Percentiles rank a stretch among this genome's conserved stretches.
Conservation (phyloP, 2,888 invertebrate species). For the Oscheius myriophilus region DNA sequence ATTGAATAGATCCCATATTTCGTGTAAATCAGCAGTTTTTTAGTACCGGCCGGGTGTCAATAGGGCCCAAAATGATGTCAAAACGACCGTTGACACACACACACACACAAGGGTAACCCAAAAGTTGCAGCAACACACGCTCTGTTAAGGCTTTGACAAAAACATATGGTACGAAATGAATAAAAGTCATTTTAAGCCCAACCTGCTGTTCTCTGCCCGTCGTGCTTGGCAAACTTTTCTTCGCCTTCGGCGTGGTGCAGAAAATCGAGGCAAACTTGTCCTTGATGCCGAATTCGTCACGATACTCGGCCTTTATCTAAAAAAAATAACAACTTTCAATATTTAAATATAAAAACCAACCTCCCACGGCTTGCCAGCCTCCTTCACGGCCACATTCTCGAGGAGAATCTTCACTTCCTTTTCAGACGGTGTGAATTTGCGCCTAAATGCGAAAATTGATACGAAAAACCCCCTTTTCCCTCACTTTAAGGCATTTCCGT, state of each 20-base stretch:
- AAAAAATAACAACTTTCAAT: neutral
- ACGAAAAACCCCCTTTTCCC: neutral
- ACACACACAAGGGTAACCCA: too few species aligned
- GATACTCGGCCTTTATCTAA: conserved; percentile 16
- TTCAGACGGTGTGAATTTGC: conserved; percentile 23
- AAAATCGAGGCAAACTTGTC: conserved; percentile 30
- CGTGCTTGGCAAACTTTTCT: conserved; percentile 7
- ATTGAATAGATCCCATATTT: too few species aligned
- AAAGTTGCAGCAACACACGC: too few species aligned
- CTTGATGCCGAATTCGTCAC: conserved; percentile 16
- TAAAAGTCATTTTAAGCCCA: neutral
- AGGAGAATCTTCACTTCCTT: conserved; percentile 19
- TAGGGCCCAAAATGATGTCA: too few species aligned
- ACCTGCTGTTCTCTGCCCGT: conserved; percentile 17
- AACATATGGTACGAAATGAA: too few species aligned
- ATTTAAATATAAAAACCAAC: conserved; percentile 1
- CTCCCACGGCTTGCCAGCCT: conserved; percentile 24
- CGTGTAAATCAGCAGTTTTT: too few species aligned
- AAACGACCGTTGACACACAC: too few species aligned
- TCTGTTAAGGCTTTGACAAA: too few species aligned
- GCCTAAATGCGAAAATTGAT: conserved; percentile 4
- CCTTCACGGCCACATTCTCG: conserved; percentile 19
- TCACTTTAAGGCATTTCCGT: neutral
- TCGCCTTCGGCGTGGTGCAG: conserved; percentile 25
- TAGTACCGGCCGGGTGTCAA: too few species aligned